phyloP scores from a whole-genome alignment of 2,888 invertebrate species.

The Stenurella melanura region DNA sequence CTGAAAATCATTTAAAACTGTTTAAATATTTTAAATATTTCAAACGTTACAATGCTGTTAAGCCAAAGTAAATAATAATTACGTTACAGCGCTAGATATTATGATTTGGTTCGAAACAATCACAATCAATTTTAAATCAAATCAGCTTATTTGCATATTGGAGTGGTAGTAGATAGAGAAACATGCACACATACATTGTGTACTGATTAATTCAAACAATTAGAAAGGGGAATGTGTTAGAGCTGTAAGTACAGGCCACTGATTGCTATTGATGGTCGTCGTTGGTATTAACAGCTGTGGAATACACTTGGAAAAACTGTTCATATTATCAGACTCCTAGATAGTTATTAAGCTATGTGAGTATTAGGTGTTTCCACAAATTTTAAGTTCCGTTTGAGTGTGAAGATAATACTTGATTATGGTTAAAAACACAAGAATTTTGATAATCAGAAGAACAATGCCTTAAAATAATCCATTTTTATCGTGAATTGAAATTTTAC shows the following conservation, averaged over 20 bases:
- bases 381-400: too few species aligned
- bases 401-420: too few species aligned
- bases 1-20: neutral
- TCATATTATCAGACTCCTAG: too few species aligned
- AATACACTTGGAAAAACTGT: too few species aligned
- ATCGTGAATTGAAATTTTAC: too few species aligned
- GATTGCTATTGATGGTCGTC: slow-evolving; percentile 23
- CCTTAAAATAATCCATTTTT: too few species aligned
- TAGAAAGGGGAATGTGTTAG: slow-evolving; percentile 59
- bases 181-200: slow-evolving; percentile 62
- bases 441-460: too few species aligned
- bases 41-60: neutral
- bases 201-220: slow-evolving; percentile 64
- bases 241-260: slow-evolving; percentile 58
- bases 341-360: too few species aligned
- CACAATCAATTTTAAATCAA: slow-evolving; percentile 26
- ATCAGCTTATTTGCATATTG: slow-evolving; percentile 57
- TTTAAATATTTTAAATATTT: neutral
- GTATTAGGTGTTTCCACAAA: too few species aligned
- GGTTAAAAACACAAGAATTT: too few species aligned
- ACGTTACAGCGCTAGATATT: neutral
- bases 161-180: slow-evolving; percentile 41
- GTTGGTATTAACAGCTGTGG: neutral
- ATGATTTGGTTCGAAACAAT: slow-evolving; percentile 14
- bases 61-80: slow-evolving; percentile 2